Percentiles rank a stretch among this genome's conserved stretches.
phyloP scores from a whole-genome alignment of 2,797 vertebrate species.

The Percopsis omiscomaycus region DNA sequence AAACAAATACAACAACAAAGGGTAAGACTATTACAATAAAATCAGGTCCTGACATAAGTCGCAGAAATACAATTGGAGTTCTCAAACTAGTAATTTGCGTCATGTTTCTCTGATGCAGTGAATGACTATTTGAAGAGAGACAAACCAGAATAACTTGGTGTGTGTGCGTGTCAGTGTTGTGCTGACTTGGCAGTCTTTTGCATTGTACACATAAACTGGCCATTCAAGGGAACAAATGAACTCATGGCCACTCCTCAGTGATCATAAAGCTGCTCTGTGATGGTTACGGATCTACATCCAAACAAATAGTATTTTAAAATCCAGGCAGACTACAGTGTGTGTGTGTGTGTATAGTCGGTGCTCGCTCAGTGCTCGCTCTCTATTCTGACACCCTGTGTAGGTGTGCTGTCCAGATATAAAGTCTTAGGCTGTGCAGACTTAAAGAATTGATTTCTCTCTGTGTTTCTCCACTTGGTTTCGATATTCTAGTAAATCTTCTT shows the following conservation, averaged over 20 bases:
- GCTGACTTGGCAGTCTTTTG: slow-evolving; percentile 22
- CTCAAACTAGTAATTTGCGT: not conserved
- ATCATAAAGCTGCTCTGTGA: no score
- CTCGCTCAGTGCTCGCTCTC: no score
- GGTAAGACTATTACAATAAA: no score
- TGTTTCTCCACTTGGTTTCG: slow-evolving; percentile 7
- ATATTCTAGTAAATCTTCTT: slow-evolving; percentile 19
- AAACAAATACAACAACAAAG: no score
- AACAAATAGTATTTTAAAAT: no score
- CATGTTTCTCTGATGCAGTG: not conserved
- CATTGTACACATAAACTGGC: slow-evolving; percentile 7
- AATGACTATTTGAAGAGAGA: slow-evolving; percentile 19
- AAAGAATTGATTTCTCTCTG: slow-evolving; percentile 16
- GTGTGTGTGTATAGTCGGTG: slow-evolving; percentile 35
- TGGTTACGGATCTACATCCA: no score
- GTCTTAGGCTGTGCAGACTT: slow-evolving; percentile 38
- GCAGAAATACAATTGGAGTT: not conserved
- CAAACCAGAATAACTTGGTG: slow-evolving; percentile 24
- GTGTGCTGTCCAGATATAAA: slow-evolving; percentile 21
- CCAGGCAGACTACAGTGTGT: slow-evolving; percentile 15
- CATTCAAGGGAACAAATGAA: slow-evolving; percentile 20
- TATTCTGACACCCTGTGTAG: slow-evolving; percentile 18
- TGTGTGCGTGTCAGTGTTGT: slow-evolving; percentile 14
- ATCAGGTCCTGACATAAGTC: no score
- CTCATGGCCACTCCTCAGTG: slow-evolving; percentile 19